Percentiles rank a stretch among this genome's conserved stretches.
Conservation (phyloP, 37 sponge, comb jelly and placozoan genomes). For the Crambe crambe region DNA sequence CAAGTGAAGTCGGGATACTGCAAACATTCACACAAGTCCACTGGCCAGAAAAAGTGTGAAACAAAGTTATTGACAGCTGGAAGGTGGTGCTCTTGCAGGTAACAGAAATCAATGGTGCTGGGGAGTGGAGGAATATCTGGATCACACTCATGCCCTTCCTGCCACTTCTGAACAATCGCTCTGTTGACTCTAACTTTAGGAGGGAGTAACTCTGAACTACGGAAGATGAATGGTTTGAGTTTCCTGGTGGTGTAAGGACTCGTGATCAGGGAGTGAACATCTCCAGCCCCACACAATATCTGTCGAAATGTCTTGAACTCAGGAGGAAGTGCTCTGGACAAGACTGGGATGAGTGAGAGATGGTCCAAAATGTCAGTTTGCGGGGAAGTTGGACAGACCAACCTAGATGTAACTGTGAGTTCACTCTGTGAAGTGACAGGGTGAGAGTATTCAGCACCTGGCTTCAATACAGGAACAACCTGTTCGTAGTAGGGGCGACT, state of each 20-base stretch:
- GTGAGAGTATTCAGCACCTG: background rate
- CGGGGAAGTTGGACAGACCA: background rate
- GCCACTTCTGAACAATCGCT: constrained; percentile 22
- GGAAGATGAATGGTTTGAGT: constrained; percentile 75
- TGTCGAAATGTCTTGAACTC: constrained; percentile 7
- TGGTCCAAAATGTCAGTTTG: constrained; percentile 29
- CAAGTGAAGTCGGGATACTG: constrained; percentile 89
- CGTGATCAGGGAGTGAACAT: constrained; percentile 2
- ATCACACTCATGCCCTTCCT: too few relatives aligned
- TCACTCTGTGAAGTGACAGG: background rate
- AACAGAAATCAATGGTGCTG: constrained; percentile 66
- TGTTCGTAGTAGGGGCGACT: constrained; percentile 39
- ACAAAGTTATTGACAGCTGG: constrained; percentile 67
- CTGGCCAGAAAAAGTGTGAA: constrained; percentile 80
- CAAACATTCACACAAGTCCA: constrained; percentile 76
- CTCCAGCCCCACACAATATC: background rate
- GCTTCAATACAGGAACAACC: constrained; percentile 16
- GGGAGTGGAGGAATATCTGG: background rate
- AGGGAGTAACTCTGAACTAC: constrained; percentile 45
- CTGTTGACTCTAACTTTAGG: constrained; percentile 31
- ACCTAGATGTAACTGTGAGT: background rate
- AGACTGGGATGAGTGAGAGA: constrained; percentile 35
- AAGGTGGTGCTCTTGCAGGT: constrained; percentile 70
- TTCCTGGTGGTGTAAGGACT: constrained; percentile 72
- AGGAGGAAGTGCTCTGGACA: constrained; percentile 22